phyloP scores from a whole-genome alignment of 2,797 vertebrate genomes.

The Galagoides demidoff region DNA sequence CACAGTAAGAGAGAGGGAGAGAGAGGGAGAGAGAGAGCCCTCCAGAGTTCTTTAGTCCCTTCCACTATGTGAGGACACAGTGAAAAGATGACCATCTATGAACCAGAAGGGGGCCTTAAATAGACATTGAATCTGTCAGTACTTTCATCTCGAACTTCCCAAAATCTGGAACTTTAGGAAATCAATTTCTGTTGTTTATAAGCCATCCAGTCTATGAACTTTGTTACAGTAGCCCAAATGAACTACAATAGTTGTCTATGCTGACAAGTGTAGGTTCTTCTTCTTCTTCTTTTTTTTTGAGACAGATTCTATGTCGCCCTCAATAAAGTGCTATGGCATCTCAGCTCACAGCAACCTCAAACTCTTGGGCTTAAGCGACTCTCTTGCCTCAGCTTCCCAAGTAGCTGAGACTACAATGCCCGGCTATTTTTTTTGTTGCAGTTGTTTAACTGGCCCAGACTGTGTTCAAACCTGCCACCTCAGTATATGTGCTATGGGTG shows the following conservation, averaged over 20 bases:
- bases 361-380: no score
- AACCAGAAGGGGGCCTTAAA: neutral
- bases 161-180: neutral
- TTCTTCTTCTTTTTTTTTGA: neutral
- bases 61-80: neutral
- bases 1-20: neutral
- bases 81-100: neutral
- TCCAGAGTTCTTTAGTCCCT: neutral
- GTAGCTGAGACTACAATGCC: no score
- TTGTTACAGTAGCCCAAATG: neutral
- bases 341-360: no score
- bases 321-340: no score
- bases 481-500: no score
- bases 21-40: no score
- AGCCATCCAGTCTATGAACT: neutral
- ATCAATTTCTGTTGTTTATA: neutral
- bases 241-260: neutral
- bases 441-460: no score
- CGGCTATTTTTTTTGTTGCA: no score
- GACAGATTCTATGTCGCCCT: no score
- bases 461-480: no score
- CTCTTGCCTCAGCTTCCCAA: no score
- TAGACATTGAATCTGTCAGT: neutral
- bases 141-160: neutral
- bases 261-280: neutral